Conservation (phyloP, 1,140 invertebrate species). For the Orchestia grillus region DNA sequence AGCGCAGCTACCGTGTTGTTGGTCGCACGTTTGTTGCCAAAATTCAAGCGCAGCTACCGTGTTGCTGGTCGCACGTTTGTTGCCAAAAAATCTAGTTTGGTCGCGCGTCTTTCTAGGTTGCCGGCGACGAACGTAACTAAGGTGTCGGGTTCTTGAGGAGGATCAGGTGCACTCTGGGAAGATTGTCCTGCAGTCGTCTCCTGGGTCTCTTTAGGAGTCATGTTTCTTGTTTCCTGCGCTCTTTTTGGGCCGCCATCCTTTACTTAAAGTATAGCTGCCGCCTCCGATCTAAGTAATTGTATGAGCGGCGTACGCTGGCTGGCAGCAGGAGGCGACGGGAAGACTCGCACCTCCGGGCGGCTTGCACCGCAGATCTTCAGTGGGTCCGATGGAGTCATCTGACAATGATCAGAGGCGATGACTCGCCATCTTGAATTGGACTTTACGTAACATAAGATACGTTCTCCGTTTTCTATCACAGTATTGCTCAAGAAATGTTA, state of each 20-base stretch:
- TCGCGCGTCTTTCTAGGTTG: not conserved
- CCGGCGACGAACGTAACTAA: conserved; percentile 43
- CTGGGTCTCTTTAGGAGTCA: conserved; percentile 55
- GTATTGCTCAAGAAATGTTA: not conserved
- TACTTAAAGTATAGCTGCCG: conserved; percentile 54
- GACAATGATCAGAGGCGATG: not conserved
- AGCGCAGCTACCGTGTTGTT: too few species aligned
- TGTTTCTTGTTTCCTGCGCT: conserved; percentile 53
- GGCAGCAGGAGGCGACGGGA: not conserved
- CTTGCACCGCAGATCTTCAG: not conserved
- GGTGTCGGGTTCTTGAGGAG: conserved; percentile 55
- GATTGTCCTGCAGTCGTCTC: conserved; percentile 56
- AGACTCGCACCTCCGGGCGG: not conserved
- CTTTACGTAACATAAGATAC: not conserved
- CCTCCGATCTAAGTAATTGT: conserved; percentile 47
- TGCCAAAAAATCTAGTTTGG: not conserved
- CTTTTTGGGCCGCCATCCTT: conserved; percentile 52
- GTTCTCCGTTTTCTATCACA: not conserved
- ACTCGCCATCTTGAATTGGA: not conserved
- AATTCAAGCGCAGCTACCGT: not conserved
- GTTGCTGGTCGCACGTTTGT: not conserved
- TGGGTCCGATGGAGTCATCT: not conserved
- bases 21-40: not conserved
- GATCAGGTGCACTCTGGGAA: conserved; percentile 56
- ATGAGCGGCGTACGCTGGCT: conserved; percentile 7